Percentiles rank a stretch among this genome's conserved stretches.
These are phyloP conservation scores for Chrysolina oricalcia DNA, from an alignment of 2,888 invertebrate species.

Conservation along the genomic window DNA sequence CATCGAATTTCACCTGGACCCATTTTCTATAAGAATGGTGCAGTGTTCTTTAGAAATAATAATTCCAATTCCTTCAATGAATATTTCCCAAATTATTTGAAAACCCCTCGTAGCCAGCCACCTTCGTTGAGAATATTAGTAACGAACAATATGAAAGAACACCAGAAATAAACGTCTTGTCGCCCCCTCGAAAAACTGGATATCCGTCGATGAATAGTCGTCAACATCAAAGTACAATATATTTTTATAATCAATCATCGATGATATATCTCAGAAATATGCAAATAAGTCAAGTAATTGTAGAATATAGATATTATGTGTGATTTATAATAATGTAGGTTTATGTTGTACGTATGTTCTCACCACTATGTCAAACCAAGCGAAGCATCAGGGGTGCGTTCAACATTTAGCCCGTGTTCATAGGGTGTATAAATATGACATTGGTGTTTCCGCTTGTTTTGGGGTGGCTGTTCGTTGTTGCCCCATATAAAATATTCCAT, in stretches of 20 bases:
- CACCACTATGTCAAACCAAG: conserved; percentile 60
- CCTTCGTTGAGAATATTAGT: too few relatives aligned
- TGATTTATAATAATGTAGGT: conserved; percentile 56
- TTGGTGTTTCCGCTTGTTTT: conserved; percentile 67
- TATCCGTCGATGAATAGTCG: conserved; percentile 2
- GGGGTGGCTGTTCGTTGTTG: conserved; percentile 67
- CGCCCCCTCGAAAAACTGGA: neutral
- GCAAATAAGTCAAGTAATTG: conserved; percentile 54
- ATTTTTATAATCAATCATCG: conserved; percentile 41
- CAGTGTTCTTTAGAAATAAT: too few relatives aligned
- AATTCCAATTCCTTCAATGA: too few relatives aligned
- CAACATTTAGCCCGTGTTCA: conserved; percentile 52
- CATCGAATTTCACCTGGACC: too few relatives aligned
- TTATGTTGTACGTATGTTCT: conserved; percentile 53
- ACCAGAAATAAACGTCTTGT: neutral
- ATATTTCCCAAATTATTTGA: too few relatives aligned
- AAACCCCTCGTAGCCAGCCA: too few relatives aligned
- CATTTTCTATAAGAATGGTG: too few relatives aligned
- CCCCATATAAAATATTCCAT: conserved; percentile 71
- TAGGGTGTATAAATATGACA: conserved; percentile 58
- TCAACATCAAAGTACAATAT: neutral
- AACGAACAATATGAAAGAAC: too few relatives aligned
- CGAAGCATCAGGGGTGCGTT: conserved; percentile 50
- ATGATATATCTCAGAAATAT: conserved; percentile 55
- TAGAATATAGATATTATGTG: conserved; percentile 56